A percentile compares a stretch with the other conserved stretches of the same genome.
phyloP scores from a whole-genome alignment of 2,888 invertebrate species.

The Osedax frankpressi region DNA sequence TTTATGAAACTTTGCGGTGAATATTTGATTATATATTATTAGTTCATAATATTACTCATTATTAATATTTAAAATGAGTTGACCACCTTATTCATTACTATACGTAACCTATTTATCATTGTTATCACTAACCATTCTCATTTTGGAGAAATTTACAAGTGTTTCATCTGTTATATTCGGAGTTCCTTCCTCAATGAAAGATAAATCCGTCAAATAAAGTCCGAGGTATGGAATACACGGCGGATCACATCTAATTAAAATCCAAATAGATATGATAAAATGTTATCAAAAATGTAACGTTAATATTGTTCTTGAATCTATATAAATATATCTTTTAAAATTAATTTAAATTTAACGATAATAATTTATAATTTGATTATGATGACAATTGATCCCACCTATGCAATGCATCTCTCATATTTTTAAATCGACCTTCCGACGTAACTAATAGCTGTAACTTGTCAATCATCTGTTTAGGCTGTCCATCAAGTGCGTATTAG shows the following conservation, averaged over 20 bases:
- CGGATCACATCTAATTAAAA: slow-evolving; percentile 61
- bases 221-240: slow-evolving; percentile 53
- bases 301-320: too few relatives aligned
- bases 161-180: slow-evolving; percentile 77
- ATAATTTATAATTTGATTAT: too few relatives aligned
- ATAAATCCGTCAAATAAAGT: slow-evolving; percentile 75
- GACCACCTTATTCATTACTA: too few relatives aligned
- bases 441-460: slow-evolving; percentile 73
- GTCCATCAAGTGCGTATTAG: slow-evolving; percentile 23
- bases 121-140: slow-evolving; percentile 67
- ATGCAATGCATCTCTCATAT: slow-evolving; percentile 71
- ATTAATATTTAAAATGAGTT: too few relatives aligned
- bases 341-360: too few relatives aligned
- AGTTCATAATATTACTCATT: too few relatives aligned
- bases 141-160: slow-evolving; percentile 79
- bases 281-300: too few relatives aligned
- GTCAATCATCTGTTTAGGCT: slow-evolving; percentile 77
- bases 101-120: too few relatives aligned
- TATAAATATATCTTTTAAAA: too few relatives aligned
- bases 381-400: too few relatives aligned
- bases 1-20: too few relatives aligned
- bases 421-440: slow-evolving; percentile 74
- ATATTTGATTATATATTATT: too few relatives aligned
- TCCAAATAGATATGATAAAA: slow-evolving; percentile 4
- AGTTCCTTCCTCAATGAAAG: slow-evolving; percentile 83